phyloP scores from a whole-genome alignment of 2,113 vertebrate species.

The Lonchura striata region DNA sequence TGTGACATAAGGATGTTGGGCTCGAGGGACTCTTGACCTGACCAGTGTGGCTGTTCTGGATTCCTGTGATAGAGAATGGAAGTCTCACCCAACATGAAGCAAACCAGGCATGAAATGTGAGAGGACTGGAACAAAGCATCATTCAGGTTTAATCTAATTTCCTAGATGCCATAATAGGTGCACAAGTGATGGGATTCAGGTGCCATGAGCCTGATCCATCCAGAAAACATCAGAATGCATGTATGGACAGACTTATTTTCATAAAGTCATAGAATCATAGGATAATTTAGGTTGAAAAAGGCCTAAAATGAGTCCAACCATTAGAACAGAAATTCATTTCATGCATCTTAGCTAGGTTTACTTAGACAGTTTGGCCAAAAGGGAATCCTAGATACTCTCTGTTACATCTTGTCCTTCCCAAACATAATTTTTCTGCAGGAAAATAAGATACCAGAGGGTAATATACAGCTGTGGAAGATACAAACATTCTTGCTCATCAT shows the following conservation, averaged over 20 bases:
- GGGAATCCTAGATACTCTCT: background rate
- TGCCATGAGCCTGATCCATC: background rate
- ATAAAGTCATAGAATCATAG: background rate
- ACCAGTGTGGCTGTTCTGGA: background rate
- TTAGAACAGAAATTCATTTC: background rate
- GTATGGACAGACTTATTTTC: fast-evolving
- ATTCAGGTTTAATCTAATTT: background rate
- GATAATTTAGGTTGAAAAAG: too few relatives aligned
- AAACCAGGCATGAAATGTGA: background rate
- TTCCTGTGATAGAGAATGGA: background rate
- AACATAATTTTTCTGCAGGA: background rate
- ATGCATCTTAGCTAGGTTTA: background rate
- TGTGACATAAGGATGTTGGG: background rate
- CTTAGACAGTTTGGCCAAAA: background rate
- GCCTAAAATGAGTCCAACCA: background rate
- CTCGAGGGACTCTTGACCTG: background rate
- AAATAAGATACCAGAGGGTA: background rate
- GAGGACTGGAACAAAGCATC: background rate
- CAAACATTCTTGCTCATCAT: background rate
- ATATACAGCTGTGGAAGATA: background rate
- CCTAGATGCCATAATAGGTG: background rate
- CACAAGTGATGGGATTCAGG: background rate
- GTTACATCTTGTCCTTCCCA: background rate
- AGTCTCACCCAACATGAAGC: fast-evolving
- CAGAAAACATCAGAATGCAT: background rate